A percentile compares a stretch with the other conserved stretches of the same genome.
These are phyloP conservation scores for Cuniculus paca DNA, from an alignment of 2,797 vertebrate genomes.

Conservation along the genomic window DNA sequence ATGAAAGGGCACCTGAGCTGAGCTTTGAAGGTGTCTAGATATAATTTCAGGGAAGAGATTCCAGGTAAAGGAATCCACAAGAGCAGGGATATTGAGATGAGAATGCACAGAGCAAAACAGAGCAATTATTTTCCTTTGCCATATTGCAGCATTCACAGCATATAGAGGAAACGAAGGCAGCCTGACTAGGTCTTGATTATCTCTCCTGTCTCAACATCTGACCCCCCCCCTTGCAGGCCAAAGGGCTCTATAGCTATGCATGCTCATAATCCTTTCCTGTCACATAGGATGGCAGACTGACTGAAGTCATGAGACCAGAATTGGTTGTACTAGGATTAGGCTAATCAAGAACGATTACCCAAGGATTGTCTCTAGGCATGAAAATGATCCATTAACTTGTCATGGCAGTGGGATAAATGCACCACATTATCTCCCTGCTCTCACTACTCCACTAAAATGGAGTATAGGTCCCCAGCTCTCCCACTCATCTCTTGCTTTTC, in stretches of 20 bases:
- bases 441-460: too few relatives aligned
- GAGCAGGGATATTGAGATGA: not conserved
- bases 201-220: not conserved
- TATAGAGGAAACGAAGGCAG: not conserved
- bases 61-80: not conserved
- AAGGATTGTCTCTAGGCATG: not conserved
- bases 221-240: not conserved
- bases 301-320: not conserved
- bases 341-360: not conserved
- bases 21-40: constrained; percentile 1
- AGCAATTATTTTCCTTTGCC: not conserved
- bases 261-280: not conserved
- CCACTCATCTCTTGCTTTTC: not conserved
- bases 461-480: fast-evolving
- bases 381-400: not conserved
- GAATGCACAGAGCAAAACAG: not conserved
- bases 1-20: not conserved
- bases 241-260: not conserved
- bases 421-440: not conserved
- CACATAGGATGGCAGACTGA: not conserved
- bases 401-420: fast-evolving
- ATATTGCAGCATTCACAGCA: not conserved
- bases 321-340: not conserved
- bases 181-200: not conserved
- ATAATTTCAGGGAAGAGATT: not conserved